A percentile compares a stretch with the other conserved stretches of the same genome.
phyloP scores from a whole-genome alignment of 1,140 invertebrate genomes.

The Hylyphantes graminicola region DNA sequence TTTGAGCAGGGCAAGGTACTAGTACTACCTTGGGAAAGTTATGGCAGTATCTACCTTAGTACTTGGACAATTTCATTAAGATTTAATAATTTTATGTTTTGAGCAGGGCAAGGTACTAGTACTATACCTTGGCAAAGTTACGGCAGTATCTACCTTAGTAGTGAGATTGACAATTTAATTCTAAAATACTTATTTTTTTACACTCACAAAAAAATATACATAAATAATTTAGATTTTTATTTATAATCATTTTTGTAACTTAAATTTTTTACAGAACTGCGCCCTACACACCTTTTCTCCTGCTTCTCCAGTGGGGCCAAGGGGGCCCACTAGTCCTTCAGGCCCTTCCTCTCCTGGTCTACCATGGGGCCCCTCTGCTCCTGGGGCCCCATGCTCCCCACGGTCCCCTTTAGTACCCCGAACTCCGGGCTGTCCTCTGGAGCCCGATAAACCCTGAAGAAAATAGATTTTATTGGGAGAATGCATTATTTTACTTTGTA shows the following conservation, averaged over 20 bases:
- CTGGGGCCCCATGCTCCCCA: constrained; percentile 79
- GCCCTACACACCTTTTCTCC: constrained; percentile 52
- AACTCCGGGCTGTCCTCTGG: constrained; percentile 75
- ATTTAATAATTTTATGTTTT: too few species aligned
- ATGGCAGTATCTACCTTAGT: too few species aligned
- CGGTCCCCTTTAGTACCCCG: constrained; percentile 80
- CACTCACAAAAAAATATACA: too few species aligned
- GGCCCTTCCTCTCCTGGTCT: constrained; percentile 73
- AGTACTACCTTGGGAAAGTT: too few species aligned
- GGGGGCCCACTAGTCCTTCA: constrained; percentile 75
- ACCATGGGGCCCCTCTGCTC: constrained; percentile 69
- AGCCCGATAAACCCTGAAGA: constrained; percentile 76
- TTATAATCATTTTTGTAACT: too few species aligned
- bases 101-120: too few species aligned
- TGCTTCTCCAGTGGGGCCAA: constrained; percentile 75
- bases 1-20: too few species aligned
- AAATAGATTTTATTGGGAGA: background rate
- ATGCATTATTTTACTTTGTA: too few species aligned
- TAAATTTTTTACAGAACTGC: background rate
- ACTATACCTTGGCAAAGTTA: too few species aligned
- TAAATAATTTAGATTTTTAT: too few species aligned
- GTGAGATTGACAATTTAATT: background rate
- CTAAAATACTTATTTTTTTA: background rate
- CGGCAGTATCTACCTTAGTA: too few species aligned
- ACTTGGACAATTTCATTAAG: too few species aligned